Evolutionary conservation across 2,797 vertebrate species (phyloP).

Genomic region (Karalla daura): DNA sequence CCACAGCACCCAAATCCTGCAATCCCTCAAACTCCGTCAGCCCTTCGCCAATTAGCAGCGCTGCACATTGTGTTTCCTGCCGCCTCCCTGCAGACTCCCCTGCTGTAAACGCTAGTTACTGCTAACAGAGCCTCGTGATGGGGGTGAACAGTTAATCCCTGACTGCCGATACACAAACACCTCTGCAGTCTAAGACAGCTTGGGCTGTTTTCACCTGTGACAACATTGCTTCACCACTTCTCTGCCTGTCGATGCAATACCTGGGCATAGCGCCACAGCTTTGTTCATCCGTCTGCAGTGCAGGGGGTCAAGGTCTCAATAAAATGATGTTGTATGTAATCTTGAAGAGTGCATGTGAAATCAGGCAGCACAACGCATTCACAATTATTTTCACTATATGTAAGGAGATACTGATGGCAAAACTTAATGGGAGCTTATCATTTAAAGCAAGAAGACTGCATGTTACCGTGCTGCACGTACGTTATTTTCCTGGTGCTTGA

Average conservation of each 20-base stretch:
- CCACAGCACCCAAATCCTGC: slow-evolving; percentile 36
- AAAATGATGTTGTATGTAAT: background rate
- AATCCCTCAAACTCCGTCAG: slow-evolving; percentile 47
- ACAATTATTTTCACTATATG: background rate
- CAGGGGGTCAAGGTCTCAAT: background rate
- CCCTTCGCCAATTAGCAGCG: slow-evolving; percentile 63
- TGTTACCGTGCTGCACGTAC: slow-evolving; percentile 15
- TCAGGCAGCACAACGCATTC: background rate
- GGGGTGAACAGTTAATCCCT: slow-evolving; percentile 58
- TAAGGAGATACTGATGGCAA: background rate
- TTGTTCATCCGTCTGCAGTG: background rate
- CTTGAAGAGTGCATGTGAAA: background rate
- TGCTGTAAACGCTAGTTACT: slow-evolving; percentile 48
- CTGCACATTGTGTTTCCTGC: slow-evolving; percentile 37
- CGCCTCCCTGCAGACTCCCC: slow-evolving; percentile 38
- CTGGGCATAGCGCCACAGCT: background rate
- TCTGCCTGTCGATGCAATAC: background rate
- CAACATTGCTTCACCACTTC: slow-evolving; percentile 1
- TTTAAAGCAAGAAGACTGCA: slow-evolving; percentile 15
- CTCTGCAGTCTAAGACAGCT: slow-evolving; percentile 40
- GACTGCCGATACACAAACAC: slow-evolving; percentile 41
- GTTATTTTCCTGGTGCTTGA: slow-evolving; percentile 23
- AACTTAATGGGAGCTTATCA: slow-evolving; percentile 11
- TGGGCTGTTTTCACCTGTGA: slow-evolving; percentile 24
- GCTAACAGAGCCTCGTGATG: slow-evolving; percentile 50